Percentiles rank a stretch among this genome's conserved stretches.
Conservation (phyloP, 1,140 invertebrate species). For the Ceratina calcarata region DNA sequence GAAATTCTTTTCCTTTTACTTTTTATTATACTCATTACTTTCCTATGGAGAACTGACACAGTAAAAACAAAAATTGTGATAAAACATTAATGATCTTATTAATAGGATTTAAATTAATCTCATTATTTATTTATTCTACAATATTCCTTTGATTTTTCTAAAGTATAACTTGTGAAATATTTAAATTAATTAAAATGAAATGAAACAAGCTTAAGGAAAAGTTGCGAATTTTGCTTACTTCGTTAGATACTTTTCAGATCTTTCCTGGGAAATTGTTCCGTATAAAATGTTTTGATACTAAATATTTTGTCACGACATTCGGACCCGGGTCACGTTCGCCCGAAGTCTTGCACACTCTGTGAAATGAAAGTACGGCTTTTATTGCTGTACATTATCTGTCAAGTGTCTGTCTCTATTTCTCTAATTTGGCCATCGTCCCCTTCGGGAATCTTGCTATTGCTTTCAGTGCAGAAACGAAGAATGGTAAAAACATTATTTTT, state of each 20-base stretch:
- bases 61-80: too few relatives aligned
- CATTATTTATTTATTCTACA: background rate
- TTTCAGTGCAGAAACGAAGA: background rate
- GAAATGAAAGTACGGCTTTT: constrained; percentile 28
- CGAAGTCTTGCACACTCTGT: constrained; percentile 22
- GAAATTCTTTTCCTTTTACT: background rate
- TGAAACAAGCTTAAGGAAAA: too few relatives aligned
- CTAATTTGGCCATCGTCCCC: background rate
- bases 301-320: constrained; percentile 19
- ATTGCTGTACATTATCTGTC: constrained; percentile 27
- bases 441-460: constrained; percentile 9
- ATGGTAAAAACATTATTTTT: background rate
- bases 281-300: background rate
- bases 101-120: background rate
- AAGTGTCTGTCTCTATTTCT: constrained; percentile 29
- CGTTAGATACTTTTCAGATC: background rate
- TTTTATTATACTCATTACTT: background rate
- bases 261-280: background rate
- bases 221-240: background rate
- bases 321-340: constrained; percentile 18
- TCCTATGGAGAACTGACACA: background rate
- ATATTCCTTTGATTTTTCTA: too few relatives aligned
- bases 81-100: background rate
- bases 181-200: background rate
- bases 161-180: background rate